A percentile compares a stretch with the other conserved stretches of the same genome.
Conservation (phyloP, 2,113 vertebrate genomes). For the Hiodon tergisus region DNA sequence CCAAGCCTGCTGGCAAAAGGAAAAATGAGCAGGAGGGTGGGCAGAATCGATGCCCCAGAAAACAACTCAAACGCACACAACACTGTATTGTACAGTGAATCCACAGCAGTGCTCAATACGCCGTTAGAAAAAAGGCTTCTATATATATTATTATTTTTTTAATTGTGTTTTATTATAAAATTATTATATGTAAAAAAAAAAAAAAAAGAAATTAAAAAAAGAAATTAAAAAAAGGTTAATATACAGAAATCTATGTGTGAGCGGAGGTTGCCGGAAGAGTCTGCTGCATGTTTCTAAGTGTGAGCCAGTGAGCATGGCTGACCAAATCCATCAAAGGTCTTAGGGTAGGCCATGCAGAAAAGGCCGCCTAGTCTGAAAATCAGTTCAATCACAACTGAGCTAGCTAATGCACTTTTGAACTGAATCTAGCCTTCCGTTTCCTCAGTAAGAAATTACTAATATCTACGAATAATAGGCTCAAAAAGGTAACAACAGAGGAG, state of each 20-base stretch:
- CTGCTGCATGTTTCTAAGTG: background rate
- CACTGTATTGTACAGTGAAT: background rate
- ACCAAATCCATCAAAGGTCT: slow-evolving; percentile 20
- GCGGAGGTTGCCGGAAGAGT: slow-evolving; percentile 19
- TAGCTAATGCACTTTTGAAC: too few species aligned
- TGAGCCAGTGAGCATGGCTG: slow-evolving; percentile 36
- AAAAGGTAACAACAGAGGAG: too few species aligned
- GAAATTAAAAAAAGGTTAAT: background rate
- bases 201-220: background rate
- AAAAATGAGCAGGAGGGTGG: background rate
- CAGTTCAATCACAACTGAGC: too few species aligned
- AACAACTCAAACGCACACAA: background rate
- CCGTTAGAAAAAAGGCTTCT: background rate
- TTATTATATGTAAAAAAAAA: too few species aligned
- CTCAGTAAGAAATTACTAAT: too few species aligned
- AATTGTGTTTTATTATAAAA: background rate
- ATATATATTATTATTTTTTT: background rate
- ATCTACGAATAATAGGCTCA: too few species aligned
- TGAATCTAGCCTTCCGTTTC: too few species aligned
- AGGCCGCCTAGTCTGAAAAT: background rate
- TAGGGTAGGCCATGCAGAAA: slow-evolving; percentile 34
- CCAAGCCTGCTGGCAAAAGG: background rate
- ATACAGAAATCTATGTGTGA: background rate
- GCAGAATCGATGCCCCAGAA: background rate
- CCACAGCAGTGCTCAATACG: background rate